Evolutionary conservation across 2,888 invertebrate genomes (phyloP).

Genomic region (Limnephilus marmoratus): DNA sequence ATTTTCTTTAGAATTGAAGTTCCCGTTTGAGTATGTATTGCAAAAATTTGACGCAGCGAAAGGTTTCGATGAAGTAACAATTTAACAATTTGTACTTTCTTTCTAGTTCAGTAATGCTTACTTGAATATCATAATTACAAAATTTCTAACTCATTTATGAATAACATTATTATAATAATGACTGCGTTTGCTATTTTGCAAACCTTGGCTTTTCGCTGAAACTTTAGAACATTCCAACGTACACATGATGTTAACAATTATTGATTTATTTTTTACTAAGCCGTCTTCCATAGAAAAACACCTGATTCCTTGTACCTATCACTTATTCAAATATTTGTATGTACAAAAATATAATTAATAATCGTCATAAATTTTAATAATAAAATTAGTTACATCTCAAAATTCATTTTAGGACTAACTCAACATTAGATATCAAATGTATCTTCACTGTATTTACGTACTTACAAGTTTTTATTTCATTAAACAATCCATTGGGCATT

Average conservation of each 20-base stretch:
- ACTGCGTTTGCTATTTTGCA: background rate
- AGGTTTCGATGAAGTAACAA: background rate
- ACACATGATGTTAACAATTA: background rate
- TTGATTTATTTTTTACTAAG: background rate
- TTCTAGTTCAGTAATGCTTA: background rate
- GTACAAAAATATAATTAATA: background rate
- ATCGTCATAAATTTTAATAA: background rate
- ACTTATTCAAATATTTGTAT: conserved; percentile 1
- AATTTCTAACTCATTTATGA: background rate
- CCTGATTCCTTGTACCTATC: background rate
- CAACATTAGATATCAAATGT: background rate
- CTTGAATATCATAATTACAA: background rate
- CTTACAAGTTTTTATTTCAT: background rate
- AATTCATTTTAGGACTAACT: background rate
- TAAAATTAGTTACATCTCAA: background rate
- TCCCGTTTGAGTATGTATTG: background rate
- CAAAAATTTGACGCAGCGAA: background rate
- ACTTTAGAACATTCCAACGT: background rate
- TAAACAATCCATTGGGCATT: background rate
- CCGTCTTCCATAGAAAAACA: background rate
- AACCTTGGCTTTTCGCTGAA: background rate
- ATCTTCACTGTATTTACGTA: background rate
- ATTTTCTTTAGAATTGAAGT: background rate
- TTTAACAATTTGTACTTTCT: background rate
- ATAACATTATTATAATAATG: background rate